Evolutionary conservation across 1,140 invertebrate genomes (phyloP), one percentile per base, ranked within the genome.

Genomic region (Micrasema longulum): DNA sequence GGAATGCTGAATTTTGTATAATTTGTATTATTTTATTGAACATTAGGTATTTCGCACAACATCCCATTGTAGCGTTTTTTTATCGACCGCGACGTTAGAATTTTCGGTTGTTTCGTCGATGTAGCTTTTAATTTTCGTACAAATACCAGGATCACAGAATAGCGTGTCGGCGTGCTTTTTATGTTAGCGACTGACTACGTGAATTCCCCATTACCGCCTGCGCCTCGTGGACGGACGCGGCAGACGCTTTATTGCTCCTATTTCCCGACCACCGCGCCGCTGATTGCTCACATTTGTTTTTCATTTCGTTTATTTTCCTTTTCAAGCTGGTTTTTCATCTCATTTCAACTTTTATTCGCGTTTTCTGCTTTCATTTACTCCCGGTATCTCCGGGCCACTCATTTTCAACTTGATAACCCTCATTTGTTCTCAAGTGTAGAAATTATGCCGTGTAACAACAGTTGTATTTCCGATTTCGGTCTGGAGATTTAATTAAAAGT

Each of bases 211-310:
- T 52, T 50, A 31, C 47, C 23, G 65, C 11, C 23, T 26, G 23
- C 11, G 18, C 31, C 50, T 18, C 26, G 53, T 55, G 52, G 67
- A 57, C 53, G 67, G 67, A 69, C 31, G 67, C 14, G 67, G 38
- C 35, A 47, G 67, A 31, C 52, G 20, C 45, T 69, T 69, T 47
- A 48, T n/a, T 38, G 67, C 38, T 69, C 41, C 45, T 53, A 57
- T 60, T 69, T 69, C 53, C 67, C 67, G 52, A 18, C 55, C 11
- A 12, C 53, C 38, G 52, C 53, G 20, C 53, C 38, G 52, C 53
- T 69, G 67, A 69, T 69, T 69, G 67, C 67, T 60, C 41, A 69
- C 67, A 69, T 69, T 69, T 69, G 67, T 69, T 69, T 69, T 69
- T 69, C 67, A 62, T 69, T 69, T 69, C 55, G 55, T 69, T 69